These are phyloP conservation scores for Chrysolina haemoptera DNA, from an alignment of 2,888 invertebrate genomes.

Conservation along the genomic window DNA sequence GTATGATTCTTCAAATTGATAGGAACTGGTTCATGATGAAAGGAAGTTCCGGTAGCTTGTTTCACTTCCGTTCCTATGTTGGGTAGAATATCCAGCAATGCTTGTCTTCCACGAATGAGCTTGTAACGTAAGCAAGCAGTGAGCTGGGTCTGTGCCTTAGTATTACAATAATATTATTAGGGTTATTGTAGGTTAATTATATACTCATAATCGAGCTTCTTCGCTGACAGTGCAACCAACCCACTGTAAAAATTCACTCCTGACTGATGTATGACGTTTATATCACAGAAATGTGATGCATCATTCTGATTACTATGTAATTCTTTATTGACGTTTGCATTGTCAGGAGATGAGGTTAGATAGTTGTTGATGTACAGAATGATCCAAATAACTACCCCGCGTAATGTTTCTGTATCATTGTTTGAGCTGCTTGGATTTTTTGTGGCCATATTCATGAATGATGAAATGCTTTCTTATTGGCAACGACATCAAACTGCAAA, in stretches of 20 bases:
- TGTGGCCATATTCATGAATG: not conserved
- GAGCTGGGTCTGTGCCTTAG: constrained; percentile 72
- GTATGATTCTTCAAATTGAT: constrained; percentile 26
- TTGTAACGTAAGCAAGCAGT: constrained; percentile 68
- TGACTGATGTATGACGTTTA: constrained; percentile 28
- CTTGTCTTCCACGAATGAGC: constrained; percentile 70
- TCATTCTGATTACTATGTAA: constrained; percentile 44
- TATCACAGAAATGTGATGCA: constrained; percentile 38
- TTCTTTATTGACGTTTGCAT: constrained; percentile 30
- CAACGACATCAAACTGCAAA: too few relatives aligned
- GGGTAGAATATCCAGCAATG: constrained; percentile 70
- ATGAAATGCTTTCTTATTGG: not conserved
- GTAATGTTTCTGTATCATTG: constrained; percentile 8
- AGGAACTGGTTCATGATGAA: not conserved
- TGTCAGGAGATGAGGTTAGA: constrained; percentile 25
- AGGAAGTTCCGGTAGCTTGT: constrained; percentile 48
- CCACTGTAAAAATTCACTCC: constrained; percentile 33
- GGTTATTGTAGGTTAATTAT: constrained; percentile 67
- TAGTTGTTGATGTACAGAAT: constrained; percentile 25
- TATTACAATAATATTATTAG: constrained; percentile 71
- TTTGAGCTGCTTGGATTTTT: constrained; percentile 10
- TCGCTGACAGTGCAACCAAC: constrained; percentile 65
- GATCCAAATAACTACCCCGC: constrained; percentile 19
- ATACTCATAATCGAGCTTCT: constrained; percentile 67
- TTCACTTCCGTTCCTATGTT: constrained; percentile 69